These are phyloP conservation scores for Monoplex corrugatus DNA, from an alignment of 2,888 invertebrate species.

Conservation along the genomic window DNA sequence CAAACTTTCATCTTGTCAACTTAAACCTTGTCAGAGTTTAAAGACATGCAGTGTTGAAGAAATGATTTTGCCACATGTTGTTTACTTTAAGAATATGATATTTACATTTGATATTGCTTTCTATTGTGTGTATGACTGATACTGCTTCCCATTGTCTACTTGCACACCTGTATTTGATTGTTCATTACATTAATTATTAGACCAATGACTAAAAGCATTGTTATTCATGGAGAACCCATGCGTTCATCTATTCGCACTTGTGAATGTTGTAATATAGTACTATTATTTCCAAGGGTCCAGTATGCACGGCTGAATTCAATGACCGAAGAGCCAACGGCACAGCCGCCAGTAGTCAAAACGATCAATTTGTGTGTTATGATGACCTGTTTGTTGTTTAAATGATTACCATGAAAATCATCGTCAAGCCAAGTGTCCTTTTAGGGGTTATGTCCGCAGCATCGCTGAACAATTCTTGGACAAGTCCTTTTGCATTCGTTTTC, in stretches of 20 bases:
- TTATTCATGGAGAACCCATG: background rate
- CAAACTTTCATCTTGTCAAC: too few species aligned
- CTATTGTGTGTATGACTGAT: background rate
- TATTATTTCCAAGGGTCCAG: constrained; percentile 25
- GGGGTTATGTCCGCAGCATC: background rate
- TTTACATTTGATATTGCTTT: background rate
- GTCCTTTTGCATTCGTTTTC: background rate
- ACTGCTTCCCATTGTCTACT: background rate
- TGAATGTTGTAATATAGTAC: background rate
- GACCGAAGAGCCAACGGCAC: background rate
- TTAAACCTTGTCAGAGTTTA: too few species aligned
- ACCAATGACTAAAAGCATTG: background rate
- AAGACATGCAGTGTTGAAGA: too few species aligned
- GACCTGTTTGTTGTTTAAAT: background rate
- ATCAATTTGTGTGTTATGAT: background rate
- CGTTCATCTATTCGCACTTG: background rate
- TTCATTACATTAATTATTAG: background rate
- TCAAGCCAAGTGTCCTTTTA: constrained; percentile 34
- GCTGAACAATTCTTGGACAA: background rate
- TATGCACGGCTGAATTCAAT: background rate
- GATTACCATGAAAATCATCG: background rate
- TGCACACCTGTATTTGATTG: background rate
- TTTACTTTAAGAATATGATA: too few species aligned
- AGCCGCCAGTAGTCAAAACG: background rate
- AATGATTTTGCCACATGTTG: background rate